Conservation (phyloP, 2,113 vertebrate genomes). For the Rhinoptilus africanus region DNA sequence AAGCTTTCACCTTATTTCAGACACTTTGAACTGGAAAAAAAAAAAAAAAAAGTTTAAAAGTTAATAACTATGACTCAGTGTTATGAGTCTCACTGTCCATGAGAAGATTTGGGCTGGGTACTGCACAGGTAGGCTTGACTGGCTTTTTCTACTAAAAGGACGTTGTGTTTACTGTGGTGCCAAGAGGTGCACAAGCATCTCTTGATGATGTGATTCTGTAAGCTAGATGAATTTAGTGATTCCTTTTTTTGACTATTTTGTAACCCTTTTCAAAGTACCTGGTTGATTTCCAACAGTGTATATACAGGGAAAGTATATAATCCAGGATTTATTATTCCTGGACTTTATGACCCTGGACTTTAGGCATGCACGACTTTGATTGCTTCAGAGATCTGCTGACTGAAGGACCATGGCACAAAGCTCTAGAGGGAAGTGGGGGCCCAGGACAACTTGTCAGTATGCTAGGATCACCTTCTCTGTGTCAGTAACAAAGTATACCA, state of each 20-base stretch:
- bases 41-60: background rate
- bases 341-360: too few species aligned
- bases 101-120: background rate
- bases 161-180: background rate
- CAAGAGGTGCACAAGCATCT: background rate
- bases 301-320: background rate
- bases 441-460: too few species aligned
- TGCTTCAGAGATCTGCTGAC: too few species aligned
- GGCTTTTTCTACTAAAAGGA: background rate
- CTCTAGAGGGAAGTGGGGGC: too few species aligned
- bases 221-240: background rate
- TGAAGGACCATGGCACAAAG: too few species aligned
- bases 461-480: too few species aligned
- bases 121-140: background rate
- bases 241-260: background rate
- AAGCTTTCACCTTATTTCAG: background rate
- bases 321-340: background rate
- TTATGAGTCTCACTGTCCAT: background rate
- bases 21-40: background rate
- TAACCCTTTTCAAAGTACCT: background rate
- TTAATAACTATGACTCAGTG: background rate
- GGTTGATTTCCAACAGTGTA: background rate
- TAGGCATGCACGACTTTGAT: too few species aligned
- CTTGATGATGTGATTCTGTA: background rate
- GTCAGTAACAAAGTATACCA: too few species aligned